Evolutionary conservation across 2,888 invertebrate species (phyloP).

Genomic region (Limnephilus marmoratus): DNA sequence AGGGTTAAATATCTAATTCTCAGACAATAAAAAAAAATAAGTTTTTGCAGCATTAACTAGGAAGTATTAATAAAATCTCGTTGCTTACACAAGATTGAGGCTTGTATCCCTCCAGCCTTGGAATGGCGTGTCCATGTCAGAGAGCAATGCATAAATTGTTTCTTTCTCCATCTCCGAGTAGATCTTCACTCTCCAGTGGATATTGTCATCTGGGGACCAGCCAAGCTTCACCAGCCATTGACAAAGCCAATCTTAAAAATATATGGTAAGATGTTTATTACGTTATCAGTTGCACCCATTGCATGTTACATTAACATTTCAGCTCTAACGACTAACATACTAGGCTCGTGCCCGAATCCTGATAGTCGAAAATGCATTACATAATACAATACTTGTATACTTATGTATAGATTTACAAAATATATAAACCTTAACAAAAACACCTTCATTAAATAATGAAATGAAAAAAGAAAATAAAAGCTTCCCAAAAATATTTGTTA

Average conservation of each 20-base stretch:
- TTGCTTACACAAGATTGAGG: slow-evolving; percentile 75
- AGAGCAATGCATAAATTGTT: slow-evolving; percentile 75
- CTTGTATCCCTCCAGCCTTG: slow-evolving; percentile 78
- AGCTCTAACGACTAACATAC: too few species aligned
- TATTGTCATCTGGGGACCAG: slow-evolving; percentile 83
- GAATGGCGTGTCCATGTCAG: slow-evolving; percentile 78
- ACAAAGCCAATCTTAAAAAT: slow-evolving; percentile 74
- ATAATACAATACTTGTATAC: too few species aligned
- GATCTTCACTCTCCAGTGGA: slow-evolving; percentile 80
- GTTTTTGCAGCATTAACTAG: background rate
- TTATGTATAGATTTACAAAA: too few species aligned
- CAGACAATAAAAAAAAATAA: background rate
- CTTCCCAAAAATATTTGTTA: too few species aligned
- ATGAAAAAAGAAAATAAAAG: too few species aligned
- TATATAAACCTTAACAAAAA: too few species aligned
- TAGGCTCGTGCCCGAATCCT: too few species aligned
- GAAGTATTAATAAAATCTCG: background rate
- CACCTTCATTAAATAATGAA: too few species aligned
- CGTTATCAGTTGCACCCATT: too few species aligned
- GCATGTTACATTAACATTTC: too few species aligned
- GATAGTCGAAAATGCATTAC: too few species aligned
- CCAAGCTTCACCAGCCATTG: slow-evolving; percentile 80
- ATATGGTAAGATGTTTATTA: background rate
- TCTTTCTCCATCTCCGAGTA: slow-evolving; percentile 77
- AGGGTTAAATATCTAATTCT: background rate